phyloP scores from a whole-genome alignment of 2,113 vertebrate species.

The Origma solitaria region DNA sequence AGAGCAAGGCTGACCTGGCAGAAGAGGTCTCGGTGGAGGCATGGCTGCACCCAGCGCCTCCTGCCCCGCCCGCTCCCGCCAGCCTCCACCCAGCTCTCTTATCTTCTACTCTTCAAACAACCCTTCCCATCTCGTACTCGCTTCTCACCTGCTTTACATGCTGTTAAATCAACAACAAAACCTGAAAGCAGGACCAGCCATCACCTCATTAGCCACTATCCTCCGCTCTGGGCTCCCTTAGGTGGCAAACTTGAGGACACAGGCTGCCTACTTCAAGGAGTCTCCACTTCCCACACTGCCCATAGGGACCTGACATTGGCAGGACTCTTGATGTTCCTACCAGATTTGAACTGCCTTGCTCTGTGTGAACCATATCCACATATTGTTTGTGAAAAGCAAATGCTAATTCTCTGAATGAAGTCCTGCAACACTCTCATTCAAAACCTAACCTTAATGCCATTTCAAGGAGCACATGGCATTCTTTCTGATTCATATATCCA shows the following conservation, averaged over 20 bases:
- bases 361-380: background rate
- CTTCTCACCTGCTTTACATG: background rate
- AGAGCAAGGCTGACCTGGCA: rapidly evolving
- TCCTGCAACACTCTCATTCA: background rate
- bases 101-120: background rate
- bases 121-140: background rate
- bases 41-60: rapidly evolving
- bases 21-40: background rate
- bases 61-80: background rate
- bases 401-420: background rate
- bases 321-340: background rate
- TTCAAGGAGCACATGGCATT: background rate
- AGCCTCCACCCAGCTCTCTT: background rate
- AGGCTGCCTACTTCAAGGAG: background rate
- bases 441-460: background rate
- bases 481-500: background rate
- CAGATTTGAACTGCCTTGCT: rapidly evolving
- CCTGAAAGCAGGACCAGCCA: background rate
- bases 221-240: background rate
- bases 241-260: background rate
- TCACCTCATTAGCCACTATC: background rate
- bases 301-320: background rate
- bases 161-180: background rate
- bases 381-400: background rate
- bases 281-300: background rate